These are phyloP conservation scores for Erpetoichthys calabaricus DNA, from an alignment of 2,797 vertebrate genomes.

Conservation along the genomic window DNA sequence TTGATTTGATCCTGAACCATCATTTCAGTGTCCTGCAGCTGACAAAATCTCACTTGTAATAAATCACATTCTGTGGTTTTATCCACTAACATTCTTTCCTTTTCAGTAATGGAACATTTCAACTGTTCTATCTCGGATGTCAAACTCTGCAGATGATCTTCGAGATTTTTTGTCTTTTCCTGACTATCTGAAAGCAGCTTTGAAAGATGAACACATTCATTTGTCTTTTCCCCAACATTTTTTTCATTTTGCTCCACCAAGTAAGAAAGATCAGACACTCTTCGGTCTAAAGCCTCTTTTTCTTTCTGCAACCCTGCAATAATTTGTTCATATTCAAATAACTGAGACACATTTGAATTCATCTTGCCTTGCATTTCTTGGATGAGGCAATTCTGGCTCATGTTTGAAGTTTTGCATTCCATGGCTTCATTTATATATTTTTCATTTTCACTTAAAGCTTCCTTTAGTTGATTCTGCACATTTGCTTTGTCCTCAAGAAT, in stretches of 20 bases:
- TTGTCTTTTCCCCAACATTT: conserved; percentile 43
- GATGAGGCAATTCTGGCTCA: conserved; percentile 33
- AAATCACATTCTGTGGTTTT: conserved; percentile 34
- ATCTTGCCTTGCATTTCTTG: conserved; percentile 37
- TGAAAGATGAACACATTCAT: conserved; percentile 44
- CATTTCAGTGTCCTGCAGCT: conserved; percentile 42
- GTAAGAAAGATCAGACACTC: conserved; percentile 38
- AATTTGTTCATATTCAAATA: conserved; percentile 37
- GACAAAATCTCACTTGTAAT: conserved; percentile 37
- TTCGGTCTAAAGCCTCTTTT: conserved; percentile 39
- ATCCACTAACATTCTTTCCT: conserved; percentile 34
- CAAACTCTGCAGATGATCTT: conserved; percentile 34
- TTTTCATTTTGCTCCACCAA: conserved; percentile 39
- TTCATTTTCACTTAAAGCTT: conserved; percentile 42
- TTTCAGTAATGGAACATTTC: conserved; percentile 30
- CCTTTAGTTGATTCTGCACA: conserved; percentile 34
- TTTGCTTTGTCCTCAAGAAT: conserved; percentile 26
- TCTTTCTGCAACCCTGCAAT: conserved; percentile 40
- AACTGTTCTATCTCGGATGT: conserved; percentile 36
- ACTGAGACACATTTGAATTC: conserved; percentile 29
- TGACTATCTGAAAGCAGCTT: conserved; percentile 39
- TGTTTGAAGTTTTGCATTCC: conserved; percentile 27
- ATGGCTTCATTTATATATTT: conserved; percentile 42
- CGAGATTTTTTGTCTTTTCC: conserved; percentile 34
- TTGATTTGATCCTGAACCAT: conserved; percentile 55